A percentile compares a stretch with the other conserved stretches of the same genome.
phyloP scores from a whole-genome alignment of 2,797 vertebrate genomes.

The Spatula versicolor region DNA sequence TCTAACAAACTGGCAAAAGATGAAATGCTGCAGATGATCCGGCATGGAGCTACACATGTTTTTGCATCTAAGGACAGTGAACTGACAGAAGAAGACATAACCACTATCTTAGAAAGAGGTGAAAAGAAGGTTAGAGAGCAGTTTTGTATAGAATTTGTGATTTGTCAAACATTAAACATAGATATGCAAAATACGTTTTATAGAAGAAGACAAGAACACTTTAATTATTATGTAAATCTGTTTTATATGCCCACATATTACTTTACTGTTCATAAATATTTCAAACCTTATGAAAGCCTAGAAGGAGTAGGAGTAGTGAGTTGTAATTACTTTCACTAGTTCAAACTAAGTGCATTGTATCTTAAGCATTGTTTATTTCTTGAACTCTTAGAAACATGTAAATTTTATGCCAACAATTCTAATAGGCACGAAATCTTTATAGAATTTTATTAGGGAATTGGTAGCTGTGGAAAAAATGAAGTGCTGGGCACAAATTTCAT shows the following conservation, averaged over 20 bases:
- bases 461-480: neutral
- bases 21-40: conserved; percentile 92
- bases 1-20: conserved; percentile 89
- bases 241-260: neutral
- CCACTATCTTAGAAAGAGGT: conserved; percentile 86
- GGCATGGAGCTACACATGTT: conserved; percentile 88
- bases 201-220: neutral
- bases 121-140: conserved; percentile 85
- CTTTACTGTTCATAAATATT: neutral
- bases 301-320: neutral
- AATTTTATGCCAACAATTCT: neutral
- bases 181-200: neutral
- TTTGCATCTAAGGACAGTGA: conserved; percentile 90
- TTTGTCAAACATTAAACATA: neutral
- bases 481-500: neutral
- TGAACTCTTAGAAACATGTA: neutral
- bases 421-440: neutral
- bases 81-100: conserved; percentile 88
- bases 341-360: neutral
- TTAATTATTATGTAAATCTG: neutral
- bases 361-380: neutral
- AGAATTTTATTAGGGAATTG: neutral
- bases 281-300: neutral
- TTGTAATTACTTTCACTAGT: neutral
- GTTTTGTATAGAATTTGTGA: neutral